A percentile compares a stretch with the other conserved stretches of the same genome.
Conservation (phyloP, 2,113 vertebrate genomes). For the Pterophyllum scalare region DNA sequence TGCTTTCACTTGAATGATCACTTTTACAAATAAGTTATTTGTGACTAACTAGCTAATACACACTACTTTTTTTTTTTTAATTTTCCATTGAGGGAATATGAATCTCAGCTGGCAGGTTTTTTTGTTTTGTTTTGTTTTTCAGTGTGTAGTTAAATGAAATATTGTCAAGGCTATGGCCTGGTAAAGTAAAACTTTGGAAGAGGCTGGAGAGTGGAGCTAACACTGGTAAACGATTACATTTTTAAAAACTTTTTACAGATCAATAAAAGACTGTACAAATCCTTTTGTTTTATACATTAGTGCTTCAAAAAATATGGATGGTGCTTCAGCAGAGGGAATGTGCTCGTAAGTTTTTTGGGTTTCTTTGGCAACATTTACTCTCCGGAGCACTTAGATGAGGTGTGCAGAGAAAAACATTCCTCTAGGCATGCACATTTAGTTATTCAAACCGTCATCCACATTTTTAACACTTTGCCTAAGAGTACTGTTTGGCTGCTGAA, state of each 20-base stretch:
- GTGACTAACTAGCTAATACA: background rate
- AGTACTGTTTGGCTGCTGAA: constrained; percentile 48
- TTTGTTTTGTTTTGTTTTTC: background rate
- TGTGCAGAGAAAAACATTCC: background rate
- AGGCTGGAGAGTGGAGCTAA: constrained; percentile 5
- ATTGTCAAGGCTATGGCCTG: background rate
- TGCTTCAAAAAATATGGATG: background rate
- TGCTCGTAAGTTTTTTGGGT: constrained; percentile 9
- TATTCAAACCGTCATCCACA: constrained; percentile 51
- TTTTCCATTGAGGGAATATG: background rate
- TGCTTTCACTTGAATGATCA: background rate
- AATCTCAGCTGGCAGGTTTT: constrained; percentile 7
- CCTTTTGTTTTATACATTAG: background rate
- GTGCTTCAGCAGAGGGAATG: background rate
- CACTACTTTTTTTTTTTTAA: background rate
- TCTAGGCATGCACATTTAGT: constrained; percentile 38
- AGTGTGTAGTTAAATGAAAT: background rate
- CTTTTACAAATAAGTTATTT: background rate
- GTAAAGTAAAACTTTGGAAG: background rate
- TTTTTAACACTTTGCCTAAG: constrained; percentile 39
- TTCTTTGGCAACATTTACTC: constrained; percentile 9
- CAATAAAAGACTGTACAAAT: background rate
- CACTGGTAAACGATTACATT: constrained; percentile 3
- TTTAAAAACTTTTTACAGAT: constrained; percentile 30
- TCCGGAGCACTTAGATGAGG: constrained; percentile 17